Conservation (phyloP, 2,113 vertebrate genomes). For the Xyliphius kryptos region DNA sequence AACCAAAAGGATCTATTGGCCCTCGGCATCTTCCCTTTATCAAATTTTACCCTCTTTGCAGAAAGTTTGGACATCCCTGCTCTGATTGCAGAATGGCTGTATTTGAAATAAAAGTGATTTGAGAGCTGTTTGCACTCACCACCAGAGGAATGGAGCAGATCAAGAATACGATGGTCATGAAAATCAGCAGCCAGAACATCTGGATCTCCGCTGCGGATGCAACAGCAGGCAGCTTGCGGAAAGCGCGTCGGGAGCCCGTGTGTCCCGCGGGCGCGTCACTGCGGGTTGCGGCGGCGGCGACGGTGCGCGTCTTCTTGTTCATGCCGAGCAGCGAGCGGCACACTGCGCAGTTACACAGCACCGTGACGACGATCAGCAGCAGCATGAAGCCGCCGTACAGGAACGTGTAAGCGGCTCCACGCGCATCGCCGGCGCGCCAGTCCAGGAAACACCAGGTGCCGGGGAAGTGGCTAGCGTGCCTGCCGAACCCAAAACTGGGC, state of each 20-base stretch:
- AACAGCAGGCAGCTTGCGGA: slow-evolving; percentile 56
- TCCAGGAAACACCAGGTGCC: slow-evolving; percentile 73
- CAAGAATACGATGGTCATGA: slow-evolving; percentile 73
- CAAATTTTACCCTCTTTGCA: too few species aligned
- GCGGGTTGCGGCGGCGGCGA: slow-evolving; percentile 54
- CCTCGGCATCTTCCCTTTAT: too few species aligned
- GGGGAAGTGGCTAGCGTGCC: slow-evolving; percentile 61
- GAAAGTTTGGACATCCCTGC: too few species aligned
- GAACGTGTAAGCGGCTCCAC: slow-evolving; percentile 64
- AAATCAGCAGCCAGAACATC: slow-evolving; percentile 70
- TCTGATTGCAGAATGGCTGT: too few species aligned
- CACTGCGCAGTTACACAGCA: slow-evolving; percentile 66
- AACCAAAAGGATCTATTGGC: too few species aligned
- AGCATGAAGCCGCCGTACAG: slow-evolving; percentile 68
- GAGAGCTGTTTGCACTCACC: too few species aligned
- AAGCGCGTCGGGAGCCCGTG: slow-evolving; percentile 53
- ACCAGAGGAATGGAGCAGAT: slow-evolving; percentile 72
- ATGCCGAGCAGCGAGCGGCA: slow-evolving; percentile 67
- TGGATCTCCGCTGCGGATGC: slow-evolving; percentile 68
- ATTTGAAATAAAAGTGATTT: too few species aligned
- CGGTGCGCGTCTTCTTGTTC: slow-evolving; percentile 62
- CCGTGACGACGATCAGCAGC: slow-evolving; percentile 61
- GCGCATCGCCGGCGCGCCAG: slow-evolving; percentile 61
- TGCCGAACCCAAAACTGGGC: slow-evolving; percentile 69
- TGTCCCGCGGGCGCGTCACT: slow-evolving; percentile 49